Evolutionary conservation across 2,888 invertebrate species (phyloP), one percentile per base, ranked within the genome.

Genomic region (Malthinus flaveolus): DNA sequence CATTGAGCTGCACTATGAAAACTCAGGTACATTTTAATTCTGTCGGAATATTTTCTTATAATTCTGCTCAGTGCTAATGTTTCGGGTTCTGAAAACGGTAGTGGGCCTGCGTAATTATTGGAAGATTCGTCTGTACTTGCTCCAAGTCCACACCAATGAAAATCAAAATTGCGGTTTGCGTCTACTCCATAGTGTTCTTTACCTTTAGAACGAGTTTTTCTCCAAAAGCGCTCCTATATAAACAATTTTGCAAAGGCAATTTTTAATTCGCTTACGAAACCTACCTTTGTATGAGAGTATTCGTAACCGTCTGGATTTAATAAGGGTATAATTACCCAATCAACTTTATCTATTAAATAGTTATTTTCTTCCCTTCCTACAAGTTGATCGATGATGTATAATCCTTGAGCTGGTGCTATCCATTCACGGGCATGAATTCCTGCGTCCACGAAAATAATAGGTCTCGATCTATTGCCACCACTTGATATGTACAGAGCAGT

Each of bases 1-100:
- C 84, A 86, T 63, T 84, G 83, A n/a, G 91, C 91, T 68, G 83
- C 91, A 10, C 91, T 88, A 71, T 93, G 93, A 61, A 93, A 79
- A 0, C 88, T 86, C 7, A 92, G 69, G 73, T 90, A 93, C 57
- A 89, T 77, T 49, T 86, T 82, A 15, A 85, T 79, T 7, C 81
- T 77, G 3, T 76, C 68, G 0, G 81, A 77, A 32, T 84, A 71
- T 1, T 81, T 74, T 1, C 80, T 67, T 36, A 90, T 72, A 56
- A 87, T 80, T 59, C 86, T 82, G 0, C 84, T 79, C 3, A 90
- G 79, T 6, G 39, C 23, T 71, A 70, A 0, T 83, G 85, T 76
- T 90, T 84, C 83, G 0, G 73, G 69, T 67, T 84, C 83, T 0
- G 83, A 83, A 66, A 81, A 81, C 1, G 80, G 73, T 8, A 53